Base-by-base conservation (phyloP, 35 echinoderm and acorn worm species). In the Apostichopus japonicus region DNA sequence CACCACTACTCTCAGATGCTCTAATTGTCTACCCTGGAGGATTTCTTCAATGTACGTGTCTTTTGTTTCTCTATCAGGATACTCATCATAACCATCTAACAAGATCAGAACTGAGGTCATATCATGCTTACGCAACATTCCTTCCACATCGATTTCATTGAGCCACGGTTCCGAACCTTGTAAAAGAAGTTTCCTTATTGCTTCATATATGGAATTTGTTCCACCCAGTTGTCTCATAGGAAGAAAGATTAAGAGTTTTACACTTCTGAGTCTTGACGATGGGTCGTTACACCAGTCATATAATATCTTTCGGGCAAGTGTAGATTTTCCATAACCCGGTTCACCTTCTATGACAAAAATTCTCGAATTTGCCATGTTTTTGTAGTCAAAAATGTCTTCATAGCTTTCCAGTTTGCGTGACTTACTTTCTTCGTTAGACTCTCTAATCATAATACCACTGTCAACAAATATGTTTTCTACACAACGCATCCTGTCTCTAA, bases 71-170 rank as follows among this genome's bases (percentile, higher is more conserved):
- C 24, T 8, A 24, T 84, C 54, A 4, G 81, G 81, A 84, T 84
- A 84, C 23, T 84, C 81, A 58, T 84, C 81, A 57, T 57, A 84
- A 7, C 81, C 81, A 84, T 84, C 81, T 17, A 84, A 54, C 17
- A 84, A 57, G 56, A 84, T 54, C 54, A 83, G 4, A 14, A 83
- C 79, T 16, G 16, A 44, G 19, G 54, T 14, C 8, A 19, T 54
- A 21, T 2, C 7, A 8, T 10, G 5, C 5, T 13, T 83, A 19
- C 54, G 0, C 13, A 83, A 19, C 17, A 83, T 83, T 53, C 17
- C 15, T 83, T 83, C 24, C 6, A 83, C n/a, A 55, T 83, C 79
- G 13, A 11, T 13, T 19, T 83, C 44, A 52, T 44, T 83, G 6
- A 83, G 44, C 9, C 54, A 5, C 5, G 79, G 33, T 14, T 83